Evolutionary conservation across 2,113 vertebrate genomes (phyloP), one percentile per base, ranked within the genome.

Genomic region (Limanda limanda): DNA sequence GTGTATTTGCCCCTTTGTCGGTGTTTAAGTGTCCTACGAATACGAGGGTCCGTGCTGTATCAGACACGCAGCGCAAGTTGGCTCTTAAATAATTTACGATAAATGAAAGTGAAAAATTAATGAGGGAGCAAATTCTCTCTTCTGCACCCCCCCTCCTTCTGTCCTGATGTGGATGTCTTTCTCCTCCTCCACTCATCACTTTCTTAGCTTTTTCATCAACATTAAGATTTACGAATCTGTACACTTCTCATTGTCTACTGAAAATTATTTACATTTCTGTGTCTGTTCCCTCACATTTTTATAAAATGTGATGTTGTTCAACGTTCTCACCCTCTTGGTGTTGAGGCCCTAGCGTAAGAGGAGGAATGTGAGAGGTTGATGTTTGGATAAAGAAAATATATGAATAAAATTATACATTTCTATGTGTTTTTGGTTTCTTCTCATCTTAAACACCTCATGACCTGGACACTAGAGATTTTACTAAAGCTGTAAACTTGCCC

Each of bases 91-190:
- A 87, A 92, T 93, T 91, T 47, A 89, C 69, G 12, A 17, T 60
- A 57, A 86, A 90, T 87, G 78, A 86, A 86, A 85, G 80, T 89
- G 85, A 90, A 91, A 93, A 82, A 82, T 91, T 67, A 78, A 93
- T 93, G 87, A 90, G 83, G 63, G 80, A 71, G 84, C 71, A 86
- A 81, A 74, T 88, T 65, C 74, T 83, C 60, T 70, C 77, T 54
- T 76, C 66, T 47, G 65, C 68, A 54, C 82, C 72, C 82, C 20
- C 8, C 52, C 52, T 12, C 9, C 73, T 25, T 13, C 48, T 60
- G 48, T 79, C 71, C 71, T 71, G 45, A 74, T 82, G 56, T 55
- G 31, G 51, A 71, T 21, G 54, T 68, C 31, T 31, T 12, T 40
- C 66, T 68, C 48, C 11, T 42, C 62, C 60, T 47, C 66, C 59